Evolutionary conservation across 2,888 invertebrate genomes (phyloP).

Genomic region (Molorchus minor): DNA sequence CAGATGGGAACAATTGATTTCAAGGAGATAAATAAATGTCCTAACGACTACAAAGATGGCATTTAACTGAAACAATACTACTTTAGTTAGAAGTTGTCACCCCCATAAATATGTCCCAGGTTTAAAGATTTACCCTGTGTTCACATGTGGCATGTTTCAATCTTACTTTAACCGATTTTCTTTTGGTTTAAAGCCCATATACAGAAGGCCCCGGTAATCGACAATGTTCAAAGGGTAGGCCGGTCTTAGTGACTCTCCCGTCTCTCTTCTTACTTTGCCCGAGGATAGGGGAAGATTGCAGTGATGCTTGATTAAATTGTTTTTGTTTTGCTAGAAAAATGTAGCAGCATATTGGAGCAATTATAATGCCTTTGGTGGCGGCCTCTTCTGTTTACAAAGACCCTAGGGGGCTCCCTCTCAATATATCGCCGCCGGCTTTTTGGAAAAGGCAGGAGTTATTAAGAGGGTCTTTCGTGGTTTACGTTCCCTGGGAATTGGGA

Average conservation of each 20-base stretch:
- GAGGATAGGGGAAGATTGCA: slow-evolving; percentile 56
- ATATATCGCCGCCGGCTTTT: not conserved
- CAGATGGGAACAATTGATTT: too few species aligned
- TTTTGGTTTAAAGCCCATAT: too few species aligned
- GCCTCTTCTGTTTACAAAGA: slow-evolving; percentile 17
- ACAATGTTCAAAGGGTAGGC: slow-evolving; percentile 38
- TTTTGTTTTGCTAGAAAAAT: slow-evolving; percentile 50
- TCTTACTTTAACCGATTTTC: too few species aligned
- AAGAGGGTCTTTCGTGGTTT: not conserved
- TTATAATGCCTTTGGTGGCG: slow-evolving; percentile 39
- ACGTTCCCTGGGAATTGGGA: not conserved
- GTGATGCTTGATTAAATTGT: slow-evolving; percentile 58
- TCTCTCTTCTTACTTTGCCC: slow-evolving; percentile 39
- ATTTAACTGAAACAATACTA: too few species aligned
- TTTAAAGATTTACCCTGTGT: too few species aligned
- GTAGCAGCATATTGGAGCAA: slow-evolving; percentile 42
- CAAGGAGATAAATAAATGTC: not conserved
- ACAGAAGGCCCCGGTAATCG: slow-evolving; percentile 40
- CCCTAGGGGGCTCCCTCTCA: not conserved
- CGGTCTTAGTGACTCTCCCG: slow-evolving; percentile 17
- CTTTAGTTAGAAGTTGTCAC: too few species aligned
- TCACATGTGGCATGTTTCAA: too few species aligned
- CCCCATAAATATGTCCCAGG: too few species aligned
- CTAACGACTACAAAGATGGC: not conserved
- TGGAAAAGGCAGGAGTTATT: not conserved